Conservation (phyloP, 2,888 invertebrate species). For the Noctua janthina region DNA sequence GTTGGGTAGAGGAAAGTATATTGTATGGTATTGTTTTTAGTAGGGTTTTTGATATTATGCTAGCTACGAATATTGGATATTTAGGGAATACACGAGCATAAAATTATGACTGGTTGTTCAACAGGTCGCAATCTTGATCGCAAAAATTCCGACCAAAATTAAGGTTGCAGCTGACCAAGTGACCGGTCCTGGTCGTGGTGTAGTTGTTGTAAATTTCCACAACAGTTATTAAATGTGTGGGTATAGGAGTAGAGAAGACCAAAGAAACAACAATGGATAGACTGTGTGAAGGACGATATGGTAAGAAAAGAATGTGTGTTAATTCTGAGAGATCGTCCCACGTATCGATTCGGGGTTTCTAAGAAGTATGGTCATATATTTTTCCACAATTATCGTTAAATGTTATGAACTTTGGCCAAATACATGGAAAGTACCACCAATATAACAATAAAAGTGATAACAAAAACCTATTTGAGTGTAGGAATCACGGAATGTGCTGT, state of each 20-base stretch:
- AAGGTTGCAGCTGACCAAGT: too few relatives aligned
- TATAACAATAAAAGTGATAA: constrained; percentile 26
- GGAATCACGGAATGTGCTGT: constrained; percentile 33
- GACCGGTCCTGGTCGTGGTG: too few relatives aligned
- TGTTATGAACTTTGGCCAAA: neutral
- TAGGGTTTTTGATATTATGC: neutral
- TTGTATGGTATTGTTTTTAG: neutral
- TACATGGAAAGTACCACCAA: neutral
- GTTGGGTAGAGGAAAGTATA: neutral
- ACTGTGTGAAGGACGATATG: too few relatives aligned
- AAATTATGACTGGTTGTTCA: neutral
- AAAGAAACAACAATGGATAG: too few relatives aligned
- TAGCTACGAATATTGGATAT: neutral
- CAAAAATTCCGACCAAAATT: neutral
- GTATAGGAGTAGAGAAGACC: too few relatives aligned
- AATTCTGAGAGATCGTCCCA: neutral
- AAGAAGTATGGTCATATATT: neutral
- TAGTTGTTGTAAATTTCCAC: too few relatives aligned
- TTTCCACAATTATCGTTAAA: neutral
- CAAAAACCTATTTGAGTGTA: constrained; percentile 32
- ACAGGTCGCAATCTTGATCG: neutral
- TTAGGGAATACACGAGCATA: neutral
- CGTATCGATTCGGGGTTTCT: neutral
- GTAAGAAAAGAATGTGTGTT: too few relatives aligned
- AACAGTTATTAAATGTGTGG: too few relatives aligned